phyloP scores from a whole-genome alignment of 2,113 vertebrate genomes.

The Tachuris rubrigastra region DNA sequence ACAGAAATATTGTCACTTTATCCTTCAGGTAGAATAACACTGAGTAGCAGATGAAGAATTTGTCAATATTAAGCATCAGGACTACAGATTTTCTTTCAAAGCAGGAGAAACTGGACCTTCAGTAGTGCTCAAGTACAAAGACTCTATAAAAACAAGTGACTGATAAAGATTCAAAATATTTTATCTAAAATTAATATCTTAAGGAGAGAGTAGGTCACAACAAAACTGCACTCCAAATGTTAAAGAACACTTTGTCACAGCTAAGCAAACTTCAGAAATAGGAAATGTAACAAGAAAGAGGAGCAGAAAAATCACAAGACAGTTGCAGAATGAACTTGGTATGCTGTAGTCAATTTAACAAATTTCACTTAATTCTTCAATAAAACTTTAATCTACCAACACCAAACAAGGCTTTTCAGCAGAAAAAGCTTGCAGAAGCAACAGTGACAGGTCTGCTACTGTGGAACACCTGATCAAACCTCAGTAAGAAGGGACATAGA shows the following conservation, averaged over 20 bases:
- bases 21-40: neutral
- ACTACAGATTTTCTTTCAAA: neutral
- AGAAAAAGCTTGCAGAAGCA: neutral
- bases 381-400: neutral
- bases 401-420: neutral
- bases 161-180: neutral
- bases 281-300: neutral
- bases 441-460: neutral
- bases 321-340: neutral
- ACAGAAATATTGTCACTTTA: neutral
- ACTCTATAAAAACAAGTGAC: neutral
- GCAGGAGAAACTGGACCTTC: neutral
- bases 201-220: neutral
- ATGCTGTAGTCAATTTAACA: neutral
- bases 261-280: neutral
- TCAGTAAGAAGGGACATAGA: neutral
- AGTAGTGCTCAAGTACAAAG: neutral
- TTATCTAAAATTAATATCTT: neutral
- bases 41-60: neutral
- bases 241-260: neutral
- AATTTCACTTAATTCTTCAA: neutral
- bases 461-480: neutral
- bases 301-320: neutral
- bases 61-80: neutral
- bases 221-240: neutral